These are phyloP conservation scores for Formica aserva DNA, from an alignment of 2,888 invertebrate species.

Conservation along the genomic window DNA sequence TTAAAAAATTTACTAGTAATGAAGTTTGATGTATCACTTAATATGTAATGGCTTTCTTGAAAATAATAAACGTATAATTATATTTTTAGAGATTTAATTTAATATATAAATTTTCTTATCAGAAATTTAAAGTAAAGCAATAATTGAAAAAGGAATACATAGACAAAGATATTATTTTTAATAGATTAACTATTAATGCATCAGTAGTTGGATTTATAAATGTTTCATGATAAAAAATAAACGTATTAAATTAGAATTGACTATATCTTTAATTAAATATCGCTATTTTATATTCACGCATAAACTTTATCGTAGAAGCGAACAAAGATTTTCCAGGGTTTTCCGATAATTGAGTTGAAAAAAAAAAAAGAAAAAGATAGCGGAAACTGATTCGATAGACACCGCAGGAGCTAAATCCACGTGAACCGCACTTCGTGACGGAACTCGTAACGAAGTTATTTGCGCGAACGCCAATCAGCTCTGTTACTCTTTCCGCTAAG, in stretches of 20 bases:
- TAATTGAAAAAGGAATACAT: background rate
- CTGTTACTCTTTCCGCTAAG: conserved; percentile 46
- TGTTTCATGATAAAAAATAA: background rate
- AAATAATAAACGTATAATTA: background rate
- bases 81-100: background rate
- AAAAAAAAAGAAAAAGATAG: conserved; percentile 16
- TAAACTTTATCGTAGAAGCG: background rate
- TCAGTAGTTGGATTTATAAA: background rate
- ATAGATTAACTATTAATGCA: background rate
- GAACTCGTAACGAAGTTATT: conserved; percentile 64
- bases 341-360: conserved; percentile 1
- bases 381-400: conserved; percentile 38
- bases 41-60: background rate
- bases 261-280: background rate
- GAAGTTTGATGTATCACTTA: background rate
- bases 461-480: conserved; percentile 60
- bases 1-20: background rate
- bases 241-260: background rate
- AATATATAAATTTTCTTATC: background rate
- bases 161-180: background rate
- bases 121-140: background rate
- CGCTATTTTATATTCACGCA: background rate
- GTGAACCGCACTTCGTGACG: conserved; percentile 14
- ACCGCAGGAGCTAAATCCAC: conserved; percentile 38
- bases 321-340: background rate